These are phyloP conservation scores for Drosophila stalkeri DNA, from an alignment of 2,888 invertebrate species.

Conservation along the genomic window DNA sequence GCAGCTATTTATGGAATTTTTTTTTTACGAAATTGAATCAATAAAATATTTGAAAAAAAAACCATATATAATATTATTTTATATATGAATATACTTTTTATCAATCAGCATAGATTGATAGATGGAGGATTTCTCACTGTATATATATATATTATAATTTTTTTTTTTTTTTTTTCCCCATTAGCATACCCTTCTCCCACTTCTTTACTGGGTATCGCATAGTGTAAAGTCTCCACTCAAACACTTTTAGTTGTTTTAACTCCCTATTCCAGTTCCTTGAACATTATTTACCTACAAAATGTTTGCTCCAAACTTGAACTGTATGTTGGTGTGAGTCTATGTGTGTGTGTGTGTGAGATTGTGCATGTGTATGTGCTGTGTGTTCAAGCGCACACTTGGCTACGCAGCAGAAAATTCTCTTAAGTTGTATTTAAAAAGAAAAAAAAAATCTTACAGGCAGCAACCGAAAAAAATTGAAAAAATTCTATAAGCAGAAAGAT, in stretches of 20 bases:
- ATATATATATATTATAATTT: too few relatives aligned
- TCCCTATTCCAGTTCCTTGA: conserved; percentile 15
- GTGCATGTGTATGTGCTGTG: background rate
- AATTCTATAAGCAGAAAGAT: background rate
- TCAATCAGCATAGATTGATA: too few relatives aligned
- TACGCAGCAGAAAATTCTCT: conserved; percentile 48
- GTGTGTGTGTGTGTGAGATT: background rate
- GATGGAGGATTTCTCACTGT: too few relatives aligned
- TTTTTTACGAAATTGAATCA: too few relatives aligned
- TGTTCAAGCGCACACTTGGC: conserved; percentile 9
- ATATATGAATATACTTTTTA: too few relatives aligned
- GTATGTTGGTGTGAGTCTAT: background rate
- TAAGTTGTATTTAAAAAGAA: conserved; percentile 54
- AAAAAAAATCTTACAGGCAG: conserved; percentile 36
- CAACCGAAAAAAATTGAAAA: conserved; percentile 12
- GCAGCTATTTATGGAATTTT: too few relatives aligned
- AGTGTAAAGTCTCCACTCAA: background rate
- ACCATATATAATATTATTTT: too few relatives aligned
- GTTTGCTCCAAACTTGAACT: conserved; percentile 45
- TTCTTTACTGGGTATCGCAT: background rate
- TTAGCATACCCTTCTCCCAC: background rate
- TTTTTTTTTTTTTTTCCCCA: too few relatives aligned
- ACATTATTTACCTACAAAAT: conserved; percentile 64
- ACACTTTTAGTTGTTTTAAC: background rate
- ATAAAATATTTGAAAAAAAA: too few relatives aligned